Base-by-base conservation (phyloP, 2,113 vertebrate genomes). In the Poeciliopsis prolifica region DNA sequence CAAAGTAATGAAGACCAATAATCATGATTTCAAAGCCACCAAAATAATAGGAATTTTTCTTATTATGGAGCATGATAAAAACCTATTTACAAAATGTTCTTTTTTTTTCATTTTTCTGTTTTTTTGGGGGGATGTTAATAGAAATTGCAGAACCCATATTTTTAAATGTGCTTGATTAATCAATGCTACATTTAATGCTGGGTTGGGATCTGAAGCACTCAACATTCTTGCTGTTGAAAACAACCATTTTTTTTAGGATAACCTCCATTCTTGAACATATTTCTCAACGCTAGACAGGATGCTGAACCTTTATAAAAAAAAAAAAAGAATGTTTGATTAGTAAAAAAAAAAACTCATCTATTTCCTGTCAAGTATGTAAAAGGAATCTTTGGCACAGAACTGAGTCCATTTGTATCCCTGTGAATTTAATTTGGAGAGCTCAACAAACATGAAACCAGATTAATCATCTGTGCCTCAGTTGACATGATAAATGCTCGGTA, bases 381-480 rank as follows among this genome's bases (percentile, higher is more conserved):
- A 31, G 24, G 9, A 68, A 76, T 29, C 78, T 28, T 12, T 35
- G 44, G 17, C 58, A 8, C 67, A 44, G 29, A 75, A 44, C 15
- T 58, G 4, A 31, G 29, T 65, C 58, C 29, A 60, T 86, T 77
- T 77, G 19, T 73, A 60, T 76, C 60, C 64, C 64, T 78, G 31
- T 29, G 61, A 44, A 70, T 64, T 79, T 31, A 13, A 67, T n/a
- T 65, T 35, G 12, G 24, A 48, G 65, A 65, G 66, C 67, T 28
- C 62, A 42, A 62, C 15, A 71, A 48, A 72, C 17, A 44, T 24
- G 61, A 68, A 44, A 14, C 61, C 61, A 17, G 40, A 70, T 78
- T 26, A 44, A 79, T 77, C 65, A 67, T 42, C 35, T 42, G 0
- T 37, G 33, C 19, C 2, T 74, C 63, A 26, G 70, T 42, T 31